These are phyloP conservation scores for Lepisosteus oculatus DNA, from an alignment of 2,113 vertebrate genomes.

Conservation along the genomic window DNA sequence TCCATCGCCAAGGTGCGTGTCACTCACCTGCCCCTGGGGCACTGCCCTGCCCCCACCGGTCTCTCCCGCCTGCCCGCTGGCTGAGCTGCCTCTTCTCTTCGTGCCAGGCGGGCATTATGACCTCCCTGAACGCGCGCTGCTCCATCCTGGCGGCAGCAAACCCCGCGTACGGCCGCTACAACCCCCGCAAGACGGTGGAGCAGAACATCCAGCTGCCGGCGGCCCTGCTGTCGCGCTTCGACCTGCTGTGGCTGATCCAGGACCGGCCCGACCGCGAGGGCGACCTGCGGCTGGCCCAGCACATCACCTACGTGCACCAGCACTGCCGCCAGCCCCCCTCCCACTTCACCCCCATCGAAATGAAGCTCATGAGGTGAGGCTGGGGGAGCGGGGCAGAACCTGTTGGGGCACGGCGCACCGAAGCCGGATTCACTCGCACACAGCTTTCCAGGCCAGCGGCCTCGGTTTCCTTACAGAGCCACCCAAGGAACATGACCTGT, in stretches of 20 bases:
- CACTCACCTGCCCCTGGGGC: neutral
- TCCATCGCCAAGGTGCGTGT: slow-evolving; percentile 81
- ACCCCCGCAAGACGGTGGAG: slow-evolving; percentile 77
- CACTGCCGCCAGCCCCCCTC: slow-evolving; percentile 81
- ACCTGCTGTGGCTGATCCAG: slow-evolving; percentile 90
- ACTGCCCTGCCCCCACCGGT: neutral
- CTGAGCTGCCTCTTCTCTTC: neutral
- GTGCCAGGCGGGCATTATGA: slow-evolving; percentile 82
- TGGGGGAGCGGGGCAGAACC: neutral
- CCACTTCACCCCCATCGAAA: slow-evolving; percentile 81
- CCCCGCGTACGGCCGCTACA: slow-evolving; percentile 86
- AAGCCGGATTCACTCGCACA: too few relatives aligned
- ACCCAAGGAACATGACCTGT: too few relatives aligned
- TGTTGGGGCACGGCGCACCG: too few relatives aligned
- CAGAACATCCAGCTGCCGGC: slow-evolving; percentile 88
- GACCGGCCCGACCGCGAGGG: slow-evolving; percentile 81
- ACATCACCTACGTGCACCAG: slow-evolving; percentile 92
- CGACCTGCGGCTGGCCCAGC: slow-evolving; percentile 84
- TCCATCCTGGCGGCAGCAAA: slow-evolving; percentile 89
- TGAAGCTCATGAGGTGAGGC: slow-evolving; percentile 87
- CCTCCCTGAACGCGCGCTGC: slow-evolving; percentile 87
- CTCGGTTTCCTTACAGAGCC: too few relatives aligned
- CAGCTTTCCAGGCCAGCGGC: too few relatives aligned
- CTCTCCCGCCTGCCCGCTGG: too few relatives aligned
- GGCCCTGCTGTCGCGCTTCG: slow-evolving; percentile 85